Evolutionary conservation across 2,888 invertebrate genomes (phyloP).

Genomic region (Aphidius colemani): DNA sequence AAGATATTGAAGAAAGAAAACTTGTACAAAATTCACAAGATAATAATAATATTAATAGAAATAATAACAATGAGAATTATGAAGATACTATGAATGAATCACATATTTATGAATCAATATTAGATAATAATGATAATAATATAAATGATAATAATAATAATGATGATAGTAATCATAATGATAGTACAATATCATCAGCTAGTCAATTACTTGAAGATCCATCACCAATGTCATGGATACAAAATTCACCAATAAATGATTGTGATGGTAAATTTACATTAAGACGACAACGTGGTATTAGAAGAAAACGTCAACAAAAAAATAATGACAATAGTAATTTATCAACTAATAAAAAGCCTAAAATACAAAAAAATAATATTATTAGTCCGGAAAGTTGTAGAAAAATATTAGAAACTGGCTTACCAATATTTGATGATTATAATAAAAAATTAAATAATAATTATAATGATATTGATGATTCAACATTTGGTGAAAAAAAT

Average conservation of each 20-base stretch:
- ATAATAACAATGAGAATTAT: too few species aligned
- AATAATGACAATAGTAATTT: constrained; percentile 34
- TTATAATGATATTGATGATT: constrained; percentile 53
- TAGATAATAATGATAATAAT: constrained; percentile 21
- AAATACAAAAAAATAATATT: constrained; percentile 42
- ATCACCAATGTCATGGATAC: constrained; percentile 55
- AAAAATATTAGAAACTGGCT: constrained; percentile 30
- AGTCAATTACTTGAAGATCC: constrained; percentile 57
- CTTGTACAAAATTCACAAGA: too few species aligned
- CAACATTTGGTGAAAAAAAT: constrained; percentile 35
- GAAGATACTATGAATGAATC: constrained; percentile 29
- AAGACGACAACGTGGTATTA: constrained; percentile 54
- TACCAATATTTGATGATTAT: constrained; percentile 27
- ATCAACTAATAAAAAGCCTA: constrained; percentile 43
- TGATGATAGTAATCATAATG: constrained; percentile 46
- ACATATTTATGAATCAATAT: constrained; percentile 44
- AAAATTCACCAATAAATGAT: constrained; percentile 50
- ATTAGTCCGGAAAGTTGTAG: constrained; percentile 38
- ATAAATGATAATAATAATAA: neutral
- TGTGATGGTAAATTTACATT: constrained; percentile 54
- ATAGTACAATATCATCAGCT: constrained; percentile 56
- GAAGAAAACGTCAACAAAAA: constrained; percentile 49
- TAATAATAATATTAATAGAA: too few species aligned
- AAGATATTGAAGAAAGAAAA: constrained; percentile 46
- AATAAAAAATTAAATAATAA: constrained; percentile 53